These are phyloP conservation scores for Zaprionus tsacasi DNA, from an alignment of 1,140 invertebrate genomes.

Conservation along the genomic window DNA sequence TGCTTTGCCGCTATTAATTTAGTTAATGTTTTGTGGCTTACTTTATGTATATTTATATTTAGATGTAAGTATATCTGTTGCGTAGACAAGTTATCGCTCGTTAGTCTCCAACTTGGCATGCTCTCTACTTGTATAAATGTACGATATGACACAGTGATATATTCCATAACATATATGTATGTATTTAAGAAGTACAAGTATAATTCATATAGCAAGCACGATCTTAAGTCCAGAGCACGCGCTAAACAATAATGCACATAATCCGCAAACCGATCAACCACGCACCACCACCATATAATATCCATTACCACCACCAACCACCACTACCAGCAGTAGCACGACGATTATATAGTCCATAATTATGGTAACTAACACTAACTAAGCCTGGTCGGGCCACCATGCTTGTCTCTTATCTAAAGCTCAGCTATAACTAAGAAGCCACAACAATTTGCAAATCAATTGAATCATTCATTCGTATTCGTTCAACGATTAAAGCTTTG, in stretches of 20 bases:
- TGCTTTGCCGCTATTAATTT: constrained; percentile 73
- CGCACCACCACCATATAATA: neutral
- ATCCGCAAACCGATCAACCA: constrained; percentile 17
- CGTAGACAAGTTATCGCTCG: constrained; percentile 56
- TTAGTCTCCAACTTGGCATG: constrained; percentile 47
- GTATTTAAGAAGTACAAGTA: constrained; percentile 65
- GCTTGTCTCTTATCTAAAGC: constrained; percentile 46
- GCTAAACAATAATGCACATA: constrained; percentile 32
- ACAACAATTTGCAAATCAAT: constrained; percentile 74
- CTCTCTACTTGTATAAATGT: constrained; percentile 72
- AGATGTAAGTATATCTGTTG: constrained; percentile 49
- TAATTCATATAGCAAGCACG: constrained; percentile 57
- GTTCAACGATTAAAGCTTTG: constrained; percentile 79
- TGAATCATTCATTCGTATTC: constrained; percentile 48
- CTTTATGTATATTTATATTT: constrained; percentile 35
- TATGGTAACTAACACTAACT: constrained; percentile 40
- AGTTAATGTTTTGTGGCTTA: constrained; percentile 33
- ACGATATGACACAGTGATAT: constrained; percentile 83
- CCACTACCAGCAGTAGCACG: neutral
- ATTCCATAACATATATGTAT: constrained; percentile 68
- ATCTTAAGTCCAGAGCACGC: constrained; percentile 43
- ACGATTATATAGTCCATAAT: constrained; percentile 35
- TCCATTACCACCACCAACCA: constrained; percentile 11
- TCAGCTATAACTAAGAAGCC: constrained; percentile 76
- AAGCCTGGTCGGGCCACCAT: constrained; percentile 25